Conservation (phyloP, 2,113 vertebrate genomes). For the Bubo blakistoni region DNA sequence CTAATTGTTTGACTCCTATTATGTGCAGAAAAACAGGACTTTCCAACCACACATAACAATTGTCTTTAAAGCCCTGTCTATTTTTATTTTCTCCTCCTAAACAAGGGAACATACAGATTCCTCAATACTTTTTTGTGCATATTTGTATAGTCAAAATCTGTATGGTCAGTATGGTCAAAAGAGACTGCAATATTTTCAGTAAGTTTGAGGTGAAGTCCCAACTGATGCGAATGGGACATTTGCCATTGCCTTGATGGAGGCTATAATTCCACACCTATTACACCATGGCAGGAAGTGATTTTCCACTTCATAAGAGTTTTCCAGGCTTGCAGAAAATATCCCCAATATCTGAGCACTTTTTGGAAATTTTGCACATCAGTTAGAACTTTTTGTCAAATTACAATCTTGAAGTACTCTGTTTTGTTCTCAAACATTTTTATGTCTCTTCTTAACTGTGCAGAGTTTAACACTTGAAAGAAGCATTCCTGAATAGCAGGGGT, state of each 20-base stretch:
- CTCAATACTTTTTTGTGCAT: background rate
- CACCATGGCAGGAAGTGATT: background rate
- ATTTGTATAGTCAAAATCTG: background rate
- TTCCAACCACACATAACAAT: background rate
- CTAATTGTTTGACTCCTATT: background rate
- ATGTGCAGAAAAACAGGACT: background rate
- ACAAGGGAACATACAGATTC: background rate
- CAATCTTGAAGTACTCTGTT: background rate
- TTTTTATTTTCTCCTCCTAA: background rate
- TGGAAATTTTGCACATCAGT: background rate
- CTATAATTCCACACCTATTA: background rate
- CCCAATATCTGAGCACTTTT: background rate
- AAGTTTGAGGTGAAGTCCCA: background rate
- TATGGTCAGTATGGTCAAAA: background rate
- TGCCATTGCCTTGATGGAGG: background rate
- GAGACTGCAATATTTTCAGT: background rate
- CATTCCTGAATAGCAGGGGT: background rate
- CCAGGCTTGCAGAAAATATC: background rate
- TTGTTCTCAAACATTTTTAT: background rate
- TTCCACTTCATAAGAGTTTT: background rate
- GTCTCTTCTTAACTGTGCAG: background rate
- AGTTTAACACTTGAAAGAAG: background rate
- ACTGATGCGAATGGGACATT: background rate
- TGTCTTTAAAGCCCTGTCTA: background rate
- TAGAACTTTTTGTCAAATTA: background rate